Evolutionary conservation across 2,113 vertebrate species (phyloP).

Genomic region (Bungarus multicinctus): DNA sequence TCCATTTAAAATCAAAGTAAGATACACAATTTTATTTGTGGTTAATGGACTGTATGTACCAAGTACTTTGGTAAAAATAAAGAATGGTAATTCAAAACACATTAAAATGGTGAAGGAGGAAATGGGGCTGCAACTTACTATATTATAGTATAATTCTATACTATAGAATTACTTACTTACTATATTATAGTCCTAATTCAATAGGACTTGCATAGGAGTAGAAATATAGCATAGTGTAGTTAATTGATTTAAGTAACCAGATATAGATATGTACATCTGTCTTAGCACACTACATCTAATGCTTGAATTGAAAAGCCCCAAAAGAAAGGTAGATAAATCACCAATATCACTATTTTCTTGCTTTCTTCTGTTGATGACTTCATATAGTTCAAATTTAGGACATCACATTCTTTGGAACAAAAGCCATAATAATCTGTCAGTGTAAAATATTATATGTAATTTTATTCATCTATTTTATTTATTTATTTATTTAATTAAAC

Average conservation of each 20-base stretch:
- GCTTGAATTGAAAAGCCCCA: neutral
- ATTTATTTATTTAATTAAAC: too few species aligned
- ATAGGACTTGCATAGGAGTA: neutral
- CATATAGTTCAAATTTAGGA: neutral
- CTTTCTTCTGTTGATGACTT: neutral
- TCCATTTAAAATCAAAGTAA: slow-evolving; percentile 26
- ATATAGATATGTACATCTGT: neutral
- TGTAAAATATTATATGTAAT: neutral
- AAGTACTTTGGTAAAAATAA: slow-evolving; percentile 13
- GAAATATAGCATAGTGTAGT: neutral
- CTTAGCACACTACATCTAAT: neutral
- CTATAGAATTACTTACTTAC: too few species aligned
- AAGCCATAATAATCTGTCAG: neutral
- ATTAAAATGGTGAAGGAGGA: neutral
- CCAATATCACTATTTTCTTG: neutral
- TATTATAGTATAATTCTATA: too few species aligned
- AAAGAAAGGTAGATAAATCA: neutral
- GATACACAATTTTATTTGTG: slow-evolving; percentile 23
- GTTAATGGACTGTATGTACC: slow-evolving; percentile 19
- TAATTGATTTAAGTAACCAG: neutral
- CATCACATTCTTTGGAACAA: neutral
- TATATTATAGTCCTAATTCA: neutral
- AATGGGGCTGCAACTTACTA: neutral
- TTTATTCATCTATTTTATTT: neutral
- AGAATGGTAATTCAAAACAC: slow-evolving; percentile 6